Evolutionary conservation across 2,797 vertebrate genomes (phyloP), one percentile per base, ranked within the genome.

Genomic region (Oreochromis grahami): DNA sequence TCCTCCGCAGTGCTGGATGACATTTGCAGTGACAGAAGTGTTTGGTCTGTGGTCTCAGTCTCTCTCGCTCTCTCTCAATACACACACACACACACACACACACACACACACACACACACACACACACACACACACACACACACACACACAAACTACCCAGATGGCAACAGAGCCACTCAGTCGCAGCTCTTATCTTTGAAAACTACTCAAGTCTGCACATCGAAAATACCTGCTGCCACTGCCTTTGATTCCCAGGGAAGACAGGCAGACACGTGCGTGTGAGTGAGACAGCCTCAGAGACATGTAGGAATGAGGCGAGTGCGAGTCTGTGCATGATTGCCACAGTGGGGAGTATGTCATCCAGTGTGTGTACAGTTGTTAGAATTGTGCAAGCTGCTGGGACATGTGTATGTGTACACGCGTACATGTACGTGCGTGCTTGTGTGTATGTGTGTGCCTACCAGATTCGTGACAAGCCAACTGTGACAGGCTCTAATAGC

Each of bases 401-500:
- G 83, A 74, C 43, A 10, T 77, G 76, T 58, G 72, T 78, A 38
- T 36, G 56, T 68, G 41, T 77, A 68, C 80, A 76, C 78, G 68
- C 74, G 51, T 84, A 84, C 76, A 79, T 77, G 74, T 65, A 34
- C 78, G 86, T 79, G 87, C 80, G 78, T 50, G 56, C 2, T 34
- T 3, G 72, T 80, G 83, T 78, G 76, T 76, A 60, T 72, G 77
- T 83, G 88, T 70, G 88, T 83, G 87, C 63, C 88, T n/a, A 7
- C 5, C 41, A 53, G 84, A 90, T 89, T 81, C 6, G 56, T 86
- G 84, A 91, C 89, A 88, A 90, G 88, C 80, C 90, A 85, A 85
- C 81, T 90, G 92, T 93, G 92, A 93, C 93, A 43, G 86, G 68
- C 79, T 92, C 88, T 93, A 93, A 93, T 93, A 91, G 92, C 91